phyloP scores from a whole-genome alignment of 1,140 invertebrate species.

The Berghia stephanieae region DNA sequence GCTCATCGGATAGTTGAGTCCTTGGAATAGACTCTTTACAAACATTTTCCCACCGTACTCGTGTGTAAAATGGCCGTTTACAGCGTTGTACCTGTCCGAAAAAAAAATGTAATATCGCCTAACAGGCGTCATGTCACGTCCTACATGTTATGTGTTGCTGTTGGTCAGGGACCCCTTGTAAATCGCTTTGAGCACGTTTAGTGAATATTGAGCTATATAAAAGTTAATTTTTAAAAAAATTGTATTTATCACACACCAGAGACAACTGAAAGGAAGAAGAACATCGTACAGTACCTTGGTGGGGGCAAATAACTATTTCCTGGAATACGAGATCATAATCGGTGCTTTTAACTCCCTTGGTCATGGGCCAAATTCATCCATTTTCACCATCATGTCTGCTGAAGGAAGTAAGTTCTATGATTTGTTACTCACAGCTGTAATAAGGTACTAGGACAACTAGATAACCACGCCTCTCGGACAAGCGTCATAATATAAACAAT shows the following conservation, averaged over 20 bases:
- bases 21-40: too few relatives aligned
- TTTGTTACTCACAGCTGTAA: not conserved
- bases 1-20: too few relatives aligned
- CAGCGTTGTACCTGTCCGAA: too few relatives aligned
- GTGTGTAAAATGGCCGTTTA: too few relatives aligned
- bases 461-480: too few relatives aligned
- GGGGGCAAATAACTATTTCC: conserved; percentile 82
- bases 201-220: not conserved
- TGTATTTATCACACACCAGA: not conserved
- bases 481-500: too few relatives aligned
- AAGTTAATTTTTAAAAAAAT: not conserved
- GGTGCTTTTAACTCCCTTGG: conserved; percentile 69
- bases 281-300: conserved; percentile 66
- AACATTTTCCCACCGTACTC: too few relatives aligned
- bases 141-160: too few relatives aligned
- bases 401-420: conserved; percentile 45
- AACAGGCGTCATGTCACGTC: too few relatives aligned
- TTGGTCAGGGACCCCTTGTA: not conserved
- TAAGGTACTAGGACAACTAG: too few relatives aligned
- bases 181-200: not conserved
- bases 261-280: conserved; percentile 3
- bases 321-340: conserved; percentile 89
- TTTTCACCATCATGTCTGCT: conserved; percentile 45
- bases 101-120: too few relatives aligned
- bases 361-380: conserved; percentile 51